Conservation (phyloP, 1,140 invertebrate species). For the Brachionus rotundiformis region DNA sequence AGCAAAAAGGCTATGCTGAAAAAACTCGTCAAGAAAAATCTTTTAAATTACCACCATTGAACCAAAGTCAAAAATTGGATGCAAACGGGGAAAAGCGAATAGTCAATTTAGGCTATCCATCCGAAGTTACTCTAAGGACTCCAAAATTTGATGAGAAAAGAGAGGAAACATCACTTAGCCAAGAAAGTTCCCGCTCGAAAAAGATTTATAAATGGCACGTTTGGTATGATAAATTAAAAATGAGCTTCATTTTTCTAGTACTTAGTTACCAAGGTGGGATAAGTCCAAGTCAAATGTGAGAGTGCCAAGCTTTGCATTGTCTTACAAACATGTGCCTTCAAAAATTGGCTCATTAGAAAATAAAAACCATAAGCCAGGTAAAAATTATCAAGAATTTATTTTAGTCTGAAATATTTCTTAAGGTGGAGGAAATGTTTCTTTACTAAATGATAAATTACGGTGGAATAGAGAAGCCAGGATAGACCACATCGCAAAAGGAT, state of each 20-base stretch:
- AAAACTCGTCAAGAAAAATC: slow-evolving; percentile 4
- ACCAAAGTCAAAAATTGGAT: neutral
- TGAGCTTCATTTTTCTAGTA: too few relatives aligned
- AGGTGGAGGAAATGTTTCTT: slow-evolving; percentile 40
- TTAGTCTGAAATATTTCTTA: neutral
- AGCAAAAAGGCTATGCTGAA: neutral
- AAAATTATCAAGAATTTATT: neutral
- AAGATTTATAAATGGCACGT: slow-evolving; percentile 41
- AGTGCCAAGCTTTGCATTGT: slow-evolving; percentile 22
- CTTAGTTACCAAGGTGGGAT: slow-evolving; percentile 31
- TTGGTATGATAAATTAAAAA: neutral
- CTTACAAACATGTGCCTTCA: slow-evolving; percentile 22
- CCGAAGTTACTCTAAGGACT: neutral
- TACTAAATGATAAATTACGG: slow-evolving; percentile 31
- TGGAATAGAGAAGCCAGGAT: slow-evolving; percentile 26
- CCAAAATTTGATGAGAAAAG: neutral
- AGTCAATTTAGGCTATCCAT: neutral
- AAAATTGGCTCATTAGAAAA: slow-evolving; percentile 48
- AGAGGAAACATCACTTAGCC: slow-evolving; percentile 4
- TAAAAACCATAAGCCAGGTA: slow-evolving; percentile 44
- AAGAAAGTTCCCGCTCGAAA: slow-evolving; percentile 9
- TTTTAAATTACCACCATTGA: neutral
- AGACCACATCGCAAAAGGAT: slow-evolving; percentile 35
- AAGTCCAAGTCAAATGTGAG: slow-evolving; percentile 19
- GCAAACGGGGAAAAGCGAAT: neutral